Percentiles rank a stretch among this genome's conserved stretches.
phyloP scores from a whole-genome alignment of 2,888 invertebrate genomes.

The Caenorhabditis sp. region DNA sequence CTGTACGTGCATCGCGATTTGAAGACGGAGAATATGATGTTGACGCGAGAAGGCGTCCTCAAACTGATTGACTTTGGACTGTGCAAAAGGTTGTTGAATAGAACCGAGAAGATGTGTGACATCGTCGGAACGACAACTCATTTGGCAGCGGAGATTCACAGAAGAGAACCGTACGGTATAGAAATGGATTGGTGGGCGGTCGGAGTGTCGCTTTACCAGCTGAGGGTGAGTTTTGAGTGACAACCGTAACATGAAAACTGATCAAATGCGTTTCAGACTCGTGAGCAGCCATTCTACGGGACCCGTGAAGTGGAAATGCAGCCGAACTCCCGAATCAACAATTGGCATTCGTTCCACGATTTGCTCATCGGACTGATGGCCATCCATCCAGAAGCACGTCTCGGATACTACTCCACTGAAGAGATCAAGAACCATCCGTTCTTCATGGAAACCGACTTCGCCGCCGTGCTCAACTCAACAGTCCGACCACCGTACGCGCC shows the following conservation, averaged over 20 bases:
- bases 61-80: conserved; percentile 55
- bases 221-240: conserved; percentile 40
- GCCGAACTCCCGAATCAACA: conserved; percentile 25
- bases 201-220: conserved; percentile 52
- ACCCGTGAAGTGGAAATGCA: conserved; percentile 33
- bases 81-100: conserved; percentile 18
- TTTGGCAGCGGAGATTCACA: conserved; percentile 50
- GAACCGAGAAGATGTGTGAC: conserved; percentile 36
- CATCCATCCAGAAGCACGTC: conserved; percentile 42
- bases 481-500: conserved; percentile 41
- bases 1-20: conserved; percentile 50
- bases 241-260: neutral
- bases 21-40: conserved; percentile 57
- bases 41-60: conserved; percentile 36
- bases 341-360: conserved; percentile 46
- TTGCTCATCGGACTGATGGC: conserved; percentile 38
- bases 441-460: conserved; percentile 44
- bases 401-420: conserved; percentile 39
- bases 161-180: conserved; percentile 52
- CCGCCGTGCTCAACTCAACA: conserved; percentile 17
- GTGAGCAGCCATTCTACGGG: conserved; percentile 48
- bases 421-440: conserved; percentile 51
- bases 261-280: conserved; percentile 25
- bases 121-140: conserved; percentile 53
- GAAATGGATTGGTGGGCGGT: conserved; percentile 57